phyloP scores from a whole-genome alignment of 2,888 invertebrate species.

The Atherix ibis region DNA sequence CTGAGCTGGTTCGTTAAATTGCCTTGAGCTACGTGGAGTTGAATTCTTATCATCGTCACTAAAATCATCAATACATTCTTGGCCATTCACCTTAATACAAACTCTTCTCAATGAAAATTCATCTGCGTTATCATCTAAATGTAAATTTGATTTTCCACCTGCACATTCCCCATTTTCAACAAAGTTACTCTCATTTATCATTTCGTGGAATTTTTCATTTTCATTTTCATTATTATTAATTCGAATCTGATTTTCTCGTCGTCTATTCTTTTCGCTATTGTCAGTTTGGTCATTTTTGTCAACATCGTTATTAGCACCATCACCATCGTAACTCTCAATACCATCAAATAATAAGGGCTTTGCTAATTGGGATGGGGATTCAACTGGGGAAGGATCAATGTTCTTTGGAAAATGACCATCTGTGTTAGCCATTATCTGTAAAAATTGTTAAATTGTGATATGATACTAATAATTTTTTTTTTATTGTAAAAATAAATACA shows the following conservation, averaged over 20 bases:
- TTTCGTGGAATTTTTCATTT: conserved; percentile 11
- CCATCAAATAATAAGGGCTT: too few species aligned
- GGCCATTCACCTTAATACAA: too few species aligned
- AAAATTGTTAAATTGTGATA: conserved; percentile 12
- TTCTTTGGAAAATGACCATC: conserved; percentile 30
- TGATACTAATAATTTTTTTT: conserved; percentile 9
- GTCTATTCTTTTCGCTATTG: conserved; percentile 9
- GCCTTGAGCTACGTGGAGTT: conserved; percentile 15
- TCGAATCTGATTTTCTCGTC: too few species aligned
- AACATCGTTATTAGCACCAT: conserved; percentile 1
- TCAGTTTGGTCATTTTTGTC: conserved; percentile 12
- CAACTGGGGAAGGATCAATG: conserved; percentile 16
- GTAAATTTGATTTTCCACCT: too few species aligned
- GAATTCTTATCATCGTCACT: conserved; percentile 8
- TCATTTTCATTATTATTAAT: too few species aligned
- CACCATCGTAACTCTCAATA: too few species aligned
- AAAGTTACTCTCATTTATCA: conserved; percentile 9
- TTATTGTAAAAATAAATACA: too few species aligned
- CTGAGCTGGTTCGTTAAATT: conserved; percentile 11
- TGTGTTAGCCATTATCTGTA: conserved; percentile 33
- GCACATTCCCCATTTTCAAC: background rate
- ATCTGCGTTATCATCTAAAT: too few species aligned
- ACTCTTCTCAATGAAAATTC: too few species aligned
- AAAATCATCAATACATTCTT: too few species aligned
- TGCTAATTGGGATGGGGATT: conserved; percentile 10